Percentiles rank a stretch among this genome's conserved stretches.
phyloP scores from a whole-genome alignment of 2,888 invertebrate genomes.

The Erebia aethiops region DNA sequence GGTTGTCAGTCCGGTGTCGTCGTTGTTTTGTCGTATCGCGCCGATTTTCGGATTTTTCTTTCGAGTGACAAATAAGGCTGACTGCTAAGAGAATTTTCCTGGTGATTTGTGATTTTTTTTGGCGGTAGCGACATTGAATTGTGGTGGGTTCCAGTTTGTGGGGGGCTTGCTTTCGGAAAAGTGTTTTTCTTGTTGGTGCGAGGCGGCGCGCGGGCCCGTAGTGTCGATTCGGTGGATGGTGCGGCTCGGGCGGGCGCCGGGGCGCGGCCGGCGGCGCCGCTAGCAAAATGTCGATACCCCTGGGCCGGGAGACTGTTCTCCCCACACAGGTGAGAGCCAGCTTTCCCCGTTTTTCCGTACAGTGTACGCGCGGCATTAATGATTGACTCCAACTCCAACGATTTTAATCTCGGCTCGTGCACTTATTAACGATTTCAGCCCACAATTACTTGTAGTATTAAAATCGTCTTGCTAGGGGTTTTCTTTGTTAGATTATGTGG shows the following conservation, averaged over 20 bases:
- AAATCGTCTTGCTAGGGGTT: neutral
- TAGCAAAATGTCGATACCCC: conserved; percentile 82
- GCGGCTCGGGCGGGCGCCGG: conserved; percentile 77
- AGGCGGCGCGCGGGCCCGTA: conserved; percentile 58
- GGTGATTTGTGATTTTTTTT: conserved; percentile 54
- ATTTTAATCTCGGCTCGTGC: conserved; percentile 7
- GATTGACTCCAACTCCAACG: conserved; percentile 25
- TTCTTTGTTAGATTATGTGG: neutral
- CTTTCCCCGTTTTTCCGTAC: conserved; percentile 48
- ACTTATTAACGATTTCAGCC: neutral
- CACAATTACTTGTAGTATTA: neutral
- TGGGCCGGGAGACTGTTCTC: conserved; percentile 78
- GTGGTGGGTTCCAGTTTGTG: conserved; percentile 47
- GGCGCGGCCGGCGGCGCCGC: conserved; percentile 81
- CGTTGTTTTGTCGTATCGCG: conserved; percentile 49
- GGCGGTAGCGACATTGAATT: conserved; percentile 43
- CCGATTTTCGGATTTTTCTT: conserved; percentile 50
- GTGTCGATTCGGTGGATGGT: conserved; percentile 75
- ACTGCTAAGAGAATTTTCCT: conserved; percentile 51
- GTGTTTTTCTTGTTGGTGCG: conserved; percentile 75
- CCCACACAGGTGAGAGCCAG: conserved; percentile 78
- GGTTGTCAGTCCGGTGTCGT: conserved; percentile 56
- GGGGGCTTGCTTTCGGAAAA: conserved; percentile 61
- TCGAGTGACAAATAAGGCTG: conserved; percentile 47
- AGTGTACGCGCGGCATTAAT: conserved; percentile 30